Evolutionary conservation across 2,888 invertebrate species (phyloP).

Genomic region (Lordiphosa andalusiaca): DNA sequence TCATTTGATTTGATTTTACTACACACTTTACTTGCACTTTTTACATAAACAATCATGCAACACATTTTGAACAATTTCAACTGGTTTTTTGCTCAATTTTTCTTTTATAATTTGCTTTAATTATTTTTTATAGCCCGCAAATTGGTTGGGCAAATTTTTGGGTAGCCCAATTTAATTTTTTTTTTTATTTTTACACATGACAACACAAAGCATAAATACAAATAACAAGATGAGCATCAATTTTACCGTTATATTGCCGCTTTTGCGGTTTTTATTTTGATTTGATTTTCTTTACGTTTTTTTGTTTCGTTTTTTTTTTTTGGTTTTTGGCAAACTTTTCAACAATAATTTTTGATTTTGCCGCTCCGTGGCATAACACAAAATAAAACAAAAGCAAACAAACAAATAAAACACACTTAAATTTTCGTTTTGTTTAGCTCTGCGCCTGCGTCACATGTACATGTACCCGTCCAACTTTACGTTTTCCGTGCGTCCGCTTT

Average conservation of each 20-base stretch:
- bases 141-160: conserved; percentile 27
- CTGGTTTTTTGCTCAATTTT: conserved; percentile 33
- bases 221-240: conserved; percentile 40
- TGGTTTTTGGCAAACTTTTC: conserved; percentile 41
- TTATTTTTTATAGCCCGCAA: conserved; percentile 43
- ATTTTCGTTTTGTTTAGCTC: conserved; percentile 27
- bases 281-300: conserved; percentile 15
- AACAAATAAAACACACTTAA: conserved; percentile 42
- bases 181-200: conserved; percentile 18
- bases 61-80: conserved; percentile 1
- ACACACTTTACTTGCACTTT: conserved; percentile 3
- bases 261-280: conserved; percentile 26
- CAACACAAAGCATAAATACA: conserved; percentile 19
- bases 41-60: conserved; percentile 14
- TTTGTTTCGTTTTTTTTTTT: no score
- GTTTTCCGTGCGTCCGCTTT: conserved; percentile 62
- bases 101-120: conserved; percentile 31
- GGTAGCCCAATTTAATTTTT: conserved; percentile 25
- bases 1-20: background rate
- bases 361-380: conserved; percentile 29
- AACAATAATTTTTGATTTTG: conserved; percentile 24
- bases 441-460: conserved; percentile 58
- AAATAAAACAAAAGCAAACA: conserved; percentile 44
- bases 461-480: conserved; percentile 21
- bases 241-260: conserved; percentile 47